Percentiles rank a stretch among this genome's conserved stretches.
Evolutionary conservation across 2,888 invertebrate species (phyloP).

Genomic region (Rhamnusium bicolor): DNA sequence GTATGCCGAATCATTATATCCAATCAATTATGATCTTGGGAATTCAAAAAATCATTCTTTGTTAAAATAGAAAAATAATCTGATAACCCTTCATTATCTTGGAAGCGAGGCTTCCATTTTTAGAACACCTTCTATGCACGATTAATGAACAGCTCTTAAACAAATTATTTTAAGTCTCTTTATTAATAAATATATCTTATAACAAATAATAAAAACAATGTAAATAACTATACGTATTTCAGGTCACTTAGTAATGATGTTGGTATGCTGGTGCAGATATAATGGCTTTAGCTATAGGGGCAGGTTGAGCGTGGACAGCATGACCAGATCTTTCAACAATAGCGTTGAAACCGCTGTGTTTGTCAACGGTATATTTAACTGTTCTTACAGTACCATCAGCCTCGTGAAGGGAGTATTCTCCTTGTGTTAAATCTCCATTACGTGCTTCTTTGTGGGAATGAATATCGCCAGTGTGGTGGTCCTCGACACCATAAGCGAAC

Average conservation of each 20-base stretch:
- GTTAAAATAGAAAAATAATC: too few species aligned
- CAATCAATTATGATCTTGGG: too few species aligned
- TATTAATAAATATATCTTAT: background rate
- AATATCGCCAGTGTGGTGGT: conserved; percentile 74
- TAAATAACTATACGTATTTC: background rate
- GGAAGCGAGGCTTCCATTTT: too few species aligned
- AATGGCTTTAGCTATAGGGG: background rate
- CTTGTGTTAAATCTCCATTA: conserved; percentile 74
- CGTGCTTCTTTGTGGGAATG: conserved; percentile 74
- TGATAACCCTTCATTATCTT: too few species aligned
- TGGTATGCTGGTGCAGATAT: background rate
- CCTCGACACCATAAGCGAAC: conserved; percentile 75
- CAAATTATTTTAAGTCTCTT: background rate
- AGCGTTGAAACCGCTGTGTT: conserved; percentile 73
- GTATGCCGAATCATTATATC: too few species aligned
- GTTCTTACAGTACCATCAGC: conserved; percentile 75
- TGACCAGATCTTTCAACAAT: conserved; percentile 71
- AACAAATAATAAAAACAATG: background rate
- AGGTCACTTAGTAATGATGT: background rate
- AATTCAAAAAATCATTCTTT: too few species aligned
- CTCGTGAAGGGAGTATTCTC: conserved; percentile 75
- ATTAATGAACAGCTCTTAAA: too few species aligned
- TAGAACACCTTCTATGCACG: too few species aligned
- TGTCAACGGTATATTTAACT: conserved; percentile 75
- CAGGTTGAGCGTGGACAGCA: conserved; percentile 36